Evolutionary conservation across 2,888 invertebrate genomes (phyloP), one percentile per base, ranked within the genome.

Genomic region (Orthonychiurus folsomi): DNA sequence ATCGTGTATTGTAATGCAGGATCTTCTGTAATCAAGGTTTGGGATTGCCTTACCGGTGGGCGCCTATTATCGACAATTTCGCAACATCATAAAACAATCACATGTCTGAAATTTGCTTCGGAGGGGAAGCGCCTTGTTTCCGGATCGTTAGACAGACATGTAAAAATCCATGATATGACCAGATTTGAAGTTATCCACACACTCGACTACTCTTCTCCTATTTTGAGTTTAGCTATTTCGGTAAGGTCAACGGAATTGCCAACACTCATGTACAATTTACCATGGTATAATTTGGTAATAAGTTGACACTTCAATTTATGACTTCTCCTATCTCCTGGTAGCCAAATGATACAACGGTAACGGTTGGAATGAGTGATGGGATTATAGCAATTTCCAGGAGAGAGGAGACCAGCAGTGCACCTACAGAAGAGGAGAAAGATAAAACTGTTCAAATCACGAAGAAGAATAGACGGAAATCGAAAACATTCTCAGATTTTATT

Each of bases 61-160:
- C 86, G 87, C 76, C 79, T 92, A 61, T 77, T 97, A 25, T 86
- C 90, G 1, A 86, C 85, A 73, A 83, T 97, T 68, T 88, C 88
- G 1, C 88, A 92, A 73, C 97, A 99, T 78, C 93, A 95, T 77
- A 97, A 97, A 81, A 93, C 95, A 0, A 86, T 97, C 1, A 97
- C 94, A 0, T 87, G 89, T 69, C 77, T 97, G 57, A 81, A 85
- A 69, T 82, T 95, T 66, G 89, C 89, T 25, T 87, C 87, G 53
- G 85, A 89, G 74, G 88, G 88, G 25, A 87, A 85, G 68, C 83
- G 91, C 74, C 80, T 97, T 23, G 77, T 96, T 73, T 93, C 95
- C 0, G 92, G 88, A 1, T 91, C 93, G 2, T 80, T 97, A 62
- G 97, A 99, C 77, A 85, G 91, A 67, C 93, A 93, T 79, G 88